Percentiles rank a stretch among this genome's conserved stretches.
Conservation (phyloP, 1,140 invertebrate species). For the Meteorus sp. region DNA sequence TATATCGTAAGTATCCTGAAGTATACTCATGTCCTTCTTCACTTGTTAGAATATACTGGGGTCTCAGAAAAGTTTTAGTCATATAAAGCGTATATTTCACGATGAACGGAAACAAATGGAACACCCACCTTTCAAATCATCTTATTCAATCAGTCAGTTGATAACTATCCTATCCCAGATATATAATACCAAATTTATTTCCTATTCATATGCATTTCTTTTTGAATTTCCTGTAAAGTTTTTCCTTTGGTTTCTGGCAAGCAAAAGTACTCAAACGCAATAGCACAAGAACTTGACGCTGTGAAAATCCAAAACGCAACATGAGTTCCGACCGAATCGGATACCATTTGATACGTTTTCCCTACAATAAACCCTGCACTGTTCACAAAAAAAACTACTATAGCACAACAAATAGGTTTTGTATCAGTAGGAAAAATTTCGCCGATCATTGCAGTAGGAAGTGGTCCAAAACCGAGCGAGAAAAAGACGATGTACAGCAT, state of each 20-base stretch:
- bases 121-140: too few species aligned
- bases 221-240: constrained; percentile 80
- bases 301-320: constrained; percentile 82
- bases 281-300: constrained; percentile 68
- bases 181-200: too few species aligned
- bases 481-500: constrained; percentile 78
- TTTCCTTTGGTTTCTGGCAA: constrained; percentile 92
- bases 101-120: too few species aligned
- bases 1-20: too few species aligned
- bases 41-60: too few species aligned
- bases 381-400: constrained; percentile 75
- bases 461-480: constrained; percentile 76
- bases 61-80: too few species aligned
- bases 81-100: too few species aligned
- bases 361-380: constrained; percentile 82
- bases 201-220: constrained; percentile 62
- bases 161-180: too few species aligned
- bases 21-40: too few species aligned
- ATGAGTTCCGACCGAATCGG: constrained; percentile 60
- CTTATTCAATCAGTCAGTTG: too few species aligned
- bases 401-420: constrained; percentile 74
- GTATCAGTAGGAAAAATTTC: constrained; percentile 75
- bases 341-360: constrained; percentile 71
- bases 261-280: constrained; percentile 74
- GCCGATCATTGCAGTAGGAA: constrained; percentile 79